Evolutionary conservation across 2,888 invertebrate genomes (phyloP).

Genomic region (Sabatieria punctata): DNA sequence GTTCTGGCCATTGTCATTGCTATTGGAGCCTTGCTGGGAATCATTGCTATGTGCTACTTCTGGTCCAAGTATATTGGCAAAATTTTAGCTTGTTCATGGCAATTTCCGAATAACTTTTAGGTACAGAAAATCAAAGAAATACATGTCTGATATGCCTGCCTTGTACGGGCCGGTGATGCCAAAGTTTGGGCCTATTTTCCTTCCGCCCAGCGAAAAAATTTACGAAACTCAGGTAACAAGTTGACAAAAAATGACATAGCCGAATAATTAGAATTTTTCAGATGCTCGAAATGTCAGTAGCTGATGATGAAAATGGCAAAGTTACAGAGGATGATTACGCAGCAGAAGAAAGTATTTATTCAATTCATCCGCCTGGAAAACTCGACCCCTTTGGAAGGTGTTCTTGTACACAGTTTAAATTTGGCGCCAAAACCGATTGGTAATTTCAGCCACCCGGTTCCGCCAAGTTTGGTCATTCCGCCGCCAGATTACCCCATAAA

Average conservation of each 20-base stretch:
- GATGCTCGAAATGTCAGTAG: slow-evolving; percentile 28
- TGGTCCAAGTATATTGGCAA: slow-evolving; percentile 15
- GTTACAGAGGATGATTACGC: slow-evolving; percentile 17
- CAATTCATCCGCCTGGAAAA: slow-evolving; percentile 22
- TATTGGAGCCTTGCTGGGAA: slow-evolving; percentile 20
- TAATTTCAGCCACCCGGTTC: not conserved
- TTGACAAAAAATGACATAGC: not conserved
- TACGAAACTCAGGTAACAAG: slow-evolving; percentile 8
- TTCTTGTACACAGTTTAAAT: too few species aligned
- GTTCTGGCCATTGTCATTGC: slow-evolving; percentile 20
- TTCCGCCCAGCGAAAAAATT: slow-evolving; percentile 8
- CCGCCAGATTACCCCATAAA: slow-evolving; percentile 18
- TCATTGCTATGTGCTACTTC: slow-evolving; percentile 21
- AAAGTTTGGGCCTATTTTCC: slow-evolving; percentile 7
- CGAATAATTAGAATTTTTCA: too few species aligned
- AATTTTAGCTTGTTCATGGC: not conserved
- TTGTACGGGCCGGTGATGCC: not conserved
- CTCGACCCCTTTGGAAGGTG: slow-evolving; percentile 16
- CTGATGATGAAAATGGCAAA: slow-evolving; percentile 20
- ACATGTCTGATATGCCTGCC: not conserved
- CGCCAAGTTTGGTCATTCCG: slow-evolving; percentile 18
- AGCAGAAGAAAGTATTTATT: slow-evolving; percentile 29
- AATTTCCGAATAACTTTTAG: too few species aligned
- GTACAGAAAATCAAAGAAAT: not conserved
- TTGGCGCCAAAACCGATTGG: too few species aligned